Base-by-base conservation (phyloP, 2,113 vertebrate genomes). In the Thoracochromis brauschi region DNA sequence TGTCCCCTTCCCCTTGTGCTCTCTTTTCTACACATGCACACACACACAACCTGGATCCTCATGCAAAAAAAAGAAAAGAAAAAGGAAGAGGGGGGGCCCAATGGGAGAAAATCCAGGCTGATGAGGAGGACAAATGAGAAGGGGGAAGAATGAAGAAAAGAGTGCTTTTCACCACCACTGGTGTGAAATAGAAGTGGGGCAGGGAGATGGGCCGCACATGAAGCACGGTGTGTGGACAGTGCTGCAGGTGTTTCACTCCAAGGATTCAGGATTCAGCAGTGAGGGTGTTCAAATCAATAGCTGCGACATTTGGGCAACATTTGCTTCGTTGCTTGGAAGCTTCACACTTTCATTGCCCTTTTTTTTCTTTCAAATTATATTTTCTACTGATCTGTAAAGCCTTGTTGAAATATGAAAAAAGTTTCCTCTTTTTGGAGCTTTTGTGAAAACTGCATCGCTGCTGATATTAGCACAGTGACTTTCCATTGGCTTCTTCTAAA, bases 111-210 rank as follows among this genome's bases (percentile, higher is more conserved):
- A 95, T 94, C 83, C 75, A 87, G 91, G 81, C 91, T 94, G 92
- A 95, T 93, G 93, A 91, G 83, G 80, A 31, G 89, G 89, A 94
- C 88, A 95, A 94, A 95, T 92, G 90, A 88, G 87, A 86, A 88
- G 83, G 89, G 88, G 85, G 86, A 84, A 80, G 68, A 90, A 88
- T 92, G 91, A 85, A 85, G 83, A 88, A 84, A 88, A 80, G 81
- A 85, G 83, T 45, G 83, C 83, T 90, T 87, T 93, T 89, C 85
- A 92, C 26, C 35, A 68, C 75, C 60, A 63, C 13, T 81, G 82
- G 73, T 87, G 63, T 88, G 80, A 91, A 93, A 92, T 75, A 80
- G 83, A 81, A 60, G 21, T 24, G 47, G 55, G 47, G 65, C 57
- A n/a, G 49, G 51, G 68, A 12, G 75, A 47, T 4, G 26, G 14